phyloP scores from a whole-genome alignment of 2,797 vertebrate genomes.

The Synanceia verrucosa region DNA sequence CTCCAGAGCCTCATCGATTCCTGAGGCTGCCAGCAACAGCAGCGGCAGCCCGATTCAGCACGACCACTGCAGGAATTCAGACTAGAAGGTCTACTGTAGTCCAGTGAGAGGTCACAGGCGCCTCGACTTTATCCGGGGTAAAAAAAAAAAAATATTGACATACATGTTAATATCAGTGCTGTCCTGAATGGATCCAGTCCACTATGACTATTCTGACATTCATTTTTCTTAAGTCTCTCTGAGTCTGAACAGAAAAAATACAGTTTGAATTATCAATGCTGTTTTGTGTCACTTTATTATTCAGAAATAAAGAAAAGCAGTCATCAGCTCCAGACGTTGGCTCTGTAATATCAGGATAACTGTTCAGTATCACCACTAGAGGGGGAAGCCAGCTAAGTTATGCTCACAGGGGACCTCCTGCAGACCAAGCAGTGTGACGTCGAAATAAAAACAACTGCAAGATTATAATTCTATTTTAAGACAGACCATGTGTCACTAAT shows the following conservation, averaged over 20 bases:
- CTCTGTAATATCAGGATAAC: not conserved
- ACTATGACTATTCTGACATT: no score
- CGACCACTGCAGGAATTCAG: slow-evolving; percentile 26
- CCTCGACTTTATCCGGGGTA: not conserved
- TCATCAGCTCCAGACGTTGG: not conserved
- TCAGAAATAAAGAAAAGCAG: not conserved
- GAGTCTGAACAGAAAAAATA: not conserved
- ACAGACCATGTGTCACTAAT: not conserved
- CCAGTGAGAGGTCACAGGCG: not conserved
- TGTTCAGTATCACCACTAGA: slow-evolving; percentile 67
- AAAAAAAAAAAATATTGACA: not conserved
- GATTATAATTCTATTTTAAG: slow-evolving; percentile 1
- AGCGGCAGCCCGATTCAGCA: slow-evolving; percentile 17
- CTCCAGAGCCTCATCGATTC: slow-evolving; percentile 76
- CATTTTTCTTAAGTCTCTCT: no score
- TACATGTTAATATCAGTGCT: not conserved
- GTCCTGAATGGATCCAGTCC: no score
- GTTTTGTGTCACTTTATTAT: not conserved
- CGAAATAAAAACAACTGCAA: not conserved
- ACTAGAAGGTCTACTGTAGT: slow-evolving; percentile 9
- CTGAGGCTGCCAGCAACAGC: slow-evolving; percentile 26
- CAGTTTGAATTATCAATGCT: not conserved
- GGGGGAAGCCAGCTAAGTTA: slow-evolving; percentile 53
- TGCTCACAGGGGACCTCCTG: slow-evolving; percentile 13
- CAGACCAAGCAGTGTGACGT: not conserved